Percentiles rank a stretch among this genome's conserved stretches.
Evolutionary conservation across 2,113 vertebrate genomes (phyloP).

Genomic region (Ranitomeya variabilis): DNA sequence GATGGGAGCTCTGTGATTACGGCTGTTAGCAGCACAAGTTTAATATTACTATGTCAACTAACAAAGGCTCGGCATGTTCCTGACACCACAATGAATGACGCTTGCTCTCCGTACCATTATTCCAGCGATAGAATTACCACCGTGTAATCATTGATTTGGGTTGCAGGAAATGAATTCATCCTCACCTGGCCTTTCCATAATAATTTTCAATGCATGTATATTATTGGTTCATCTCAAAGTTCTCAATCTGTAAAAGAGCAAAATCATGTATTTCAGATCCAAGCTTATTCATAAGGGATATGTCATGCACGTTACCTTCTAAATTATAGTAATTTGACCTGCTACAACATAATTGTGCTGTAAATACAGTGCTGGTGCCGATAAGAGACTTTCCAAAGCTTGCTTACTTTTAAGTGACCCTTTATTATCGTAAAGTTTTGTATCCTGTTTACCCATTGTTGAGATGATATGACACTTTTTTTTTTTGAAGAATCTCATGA

Average conservation of each 20-base stretch:
- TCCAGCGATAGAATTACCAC: neutral
- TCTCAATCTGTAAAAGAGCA: neutral
- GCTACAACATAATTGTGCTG: constrained; percentile 23
- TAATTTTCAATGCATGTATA: neutral
- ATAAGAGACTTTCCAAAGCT: constrained; percentile 8
- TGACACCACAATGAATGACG: neutral
- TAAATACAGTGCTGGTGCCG: neutral
- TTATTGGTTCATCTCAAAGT: constrained; percentile 18
- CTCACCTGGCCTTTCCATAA: constrained; percentile 10
- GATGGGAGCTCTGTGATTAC: neutral
- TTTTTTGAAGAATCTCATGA: constrained; percentile 8
- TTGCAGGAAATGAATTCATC: neutral
- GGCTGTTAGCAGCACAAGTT: neutral
- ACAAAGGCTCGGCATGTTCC: neutral
- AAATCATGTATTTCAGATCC: neutral
- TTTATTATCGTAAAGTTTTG: constrained; percentile 9
- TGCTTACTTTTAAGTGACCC: constrained; percentile 4
- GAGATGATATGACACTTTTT: constrained; percentile 18
- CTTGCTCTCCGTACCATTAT: neutral
- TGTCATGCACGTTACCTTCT: constrained; percentile 10
- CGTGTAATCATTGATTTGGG: neutral
- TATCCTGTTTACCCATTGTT: constrained; percentile 28
- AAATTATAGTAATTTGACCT: constrained; percentile 41
- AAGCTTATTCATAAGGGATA: neutral
- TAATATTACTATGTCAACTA: constrained; percentile 17